Evolutionary conservation across 2,797 vertebrate species (phyloP).

Genomic region (Rhinophrynus dorsalis): DNA sequence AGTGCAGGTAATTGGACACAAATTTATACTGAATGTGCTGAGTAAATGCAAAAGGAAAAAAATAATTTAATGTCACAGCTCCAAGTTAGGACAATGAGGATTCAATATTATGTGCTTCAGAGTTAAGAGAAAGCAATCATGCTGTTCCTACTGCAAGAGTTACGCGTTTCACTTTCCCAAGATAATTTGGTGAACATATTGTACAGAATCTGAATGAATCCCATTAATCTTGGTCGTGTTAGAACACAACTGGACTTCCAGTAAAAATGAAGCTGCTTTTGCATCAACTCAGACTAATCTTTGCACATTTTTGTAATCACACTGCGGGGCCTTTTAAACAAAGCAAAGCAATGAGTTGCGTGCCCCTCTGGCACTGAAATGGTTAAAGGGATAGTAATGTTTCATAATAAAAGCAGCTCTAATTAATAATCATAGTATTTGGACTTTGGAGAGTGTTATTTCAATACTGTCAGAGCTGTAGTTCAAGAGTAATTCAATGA

Average conservation of each 20-base stretch:
- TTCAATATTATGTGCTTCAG: neutral
- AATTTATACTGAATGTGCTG: neutral
- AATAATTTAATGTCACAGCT: neutral
- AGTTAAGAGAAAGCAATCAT: slow-evolving; percentile 19
- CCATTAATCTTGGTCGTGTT: neutral
- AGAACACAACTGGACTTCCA: neutral
- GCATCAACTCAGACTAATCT: too few species aligned
- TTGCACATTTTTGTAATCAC: too few species aligned
- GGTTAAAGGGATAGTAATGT: too few species aligned
- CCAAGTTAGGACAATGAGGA: neutral
- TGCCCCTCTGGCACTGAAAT: too few species aligned
- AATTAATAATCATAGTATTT: too few species aligned
- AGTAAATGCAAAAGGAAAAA: neutral
- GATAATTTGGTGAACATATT: neutral
- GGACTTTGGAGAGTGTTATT: too few species aligned
- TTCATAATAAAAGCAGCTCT: too few species aligned
- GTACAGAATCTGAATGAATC: slow-evolving; percentile 9
- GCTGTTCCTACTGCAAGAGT: neutral
- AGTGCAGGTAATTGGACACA: neutral
- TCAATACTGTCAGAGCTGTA: too few species aligned
- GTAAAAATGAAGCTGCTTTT: too few species aligned
- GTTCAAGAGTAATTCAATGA: too few species aligned
- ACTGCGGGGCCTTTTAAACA: too few species aligned
- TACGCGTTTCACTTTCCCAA: neutral
- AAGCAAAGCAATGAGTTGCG: too few species aligned